Percentiles rank a stretch among this genome's conserved stretches.
phyloP scores from a whole-genome alignment of 2,113 vertebrate species.

The Phalacrocorax carbo region DNA sequence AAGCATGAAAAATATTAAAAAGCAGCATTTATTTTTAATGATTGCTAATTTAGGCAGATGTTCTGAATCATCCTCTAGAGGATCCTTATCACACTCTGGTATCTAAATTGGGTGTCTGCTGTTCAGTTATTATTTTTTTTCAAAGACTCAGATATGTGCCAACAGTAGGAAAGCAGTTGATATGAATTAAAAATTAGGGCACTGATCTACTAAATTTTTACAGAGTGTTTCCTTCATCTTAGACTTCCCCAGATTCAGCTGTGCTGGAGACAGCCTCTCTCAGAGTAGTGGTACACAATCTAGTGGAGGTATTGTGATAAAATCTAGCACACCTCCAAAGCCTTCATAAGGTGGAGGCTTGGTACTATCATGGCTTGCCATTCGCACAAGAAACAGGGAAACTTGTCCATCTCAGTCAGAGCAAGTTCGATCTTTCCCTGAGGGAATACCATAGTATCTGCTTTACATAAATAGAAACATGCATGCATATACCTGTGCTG shows the following conservation, averaged over 20 bases:
- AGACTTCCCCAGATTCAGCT: background rate
- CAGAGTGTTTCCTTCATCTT: background rate
- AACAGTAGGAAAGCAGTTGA: background rate
- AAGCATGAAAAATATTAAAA: background rate
- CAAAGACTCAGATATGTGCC: background rate
- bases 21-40: background rate
- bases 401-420: background rate
- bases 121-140: background rate
- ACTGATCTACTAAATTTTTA: background rate
- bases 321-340: background rate
- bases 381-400: background rate
- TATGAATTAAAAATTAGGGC: background rate
- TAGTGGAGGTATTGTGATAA: background rate
- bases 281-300: background rate
- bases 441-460: background rate
- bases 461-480: background rate
- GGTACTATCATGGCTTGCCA: background rate
- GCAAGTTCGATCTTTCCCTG: background rate
- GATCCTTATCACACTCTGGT: background rate
- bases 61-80: background rate
- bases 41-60: background rate
- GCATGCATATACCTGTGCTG: rapidly evolving
- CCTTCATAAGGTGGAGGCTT: background rate
- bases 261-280: background rate
- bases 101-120: background rate